Conservation (phyloP, 2,797 vertebrate species). For the Sarcoramphus papa region DNA sequence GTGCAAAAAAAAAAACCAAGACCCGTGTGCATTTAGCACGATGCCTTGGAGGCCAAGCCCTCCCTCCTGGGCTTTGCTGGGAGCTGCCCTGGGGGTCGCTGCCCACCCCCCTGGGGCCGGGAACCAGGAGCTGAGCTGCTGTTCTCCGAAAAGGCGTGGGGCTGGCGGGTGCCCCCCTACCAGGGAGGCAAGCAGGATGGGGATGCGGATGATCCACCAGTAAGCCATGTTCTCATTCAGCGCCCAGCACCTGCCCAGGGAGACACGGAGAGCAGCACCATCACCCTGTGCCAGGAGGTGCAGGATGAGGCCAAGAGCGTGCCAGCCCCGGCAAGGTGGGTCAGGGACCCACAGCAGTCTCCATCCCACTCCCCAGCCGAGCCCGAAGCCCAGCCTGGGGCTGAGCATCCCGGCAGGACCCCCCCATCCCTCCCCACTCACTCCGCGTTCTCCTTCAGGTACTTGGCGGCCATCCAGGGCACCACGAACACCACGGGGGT, state of each 20-base stretch:
- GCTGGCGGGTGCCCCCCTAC: constrained; percentile 51
- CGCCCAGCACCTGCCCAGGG: constrained; percentile 80
- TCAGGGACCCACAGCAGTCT: neutral
- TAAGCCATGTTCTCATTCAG: constrained; percentile 85
- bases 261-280: neutral
- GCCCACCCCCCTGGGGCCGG: rapidly evolving
- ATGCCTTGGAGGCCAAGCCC: neutral
- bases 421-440: constrained; percentile 48
- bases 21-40: neutral
- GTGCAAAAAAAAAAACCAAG: neutral
- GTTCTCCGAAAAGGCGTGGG: rapidly evolving
- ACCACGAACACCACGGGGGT: constrained; percentile 81
- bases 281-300: rapidly evolving
- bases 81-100: neutral
- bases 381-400: neutral
- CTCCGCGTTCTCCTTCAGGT: constrained; percentile 83
- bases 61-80: neutral
- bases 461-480: constrained; percentile 80
- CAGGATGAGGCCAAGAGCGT: neutral
- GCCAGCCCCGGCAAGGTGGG: neutral
- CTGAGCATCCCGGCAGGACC: rapidly evolving
- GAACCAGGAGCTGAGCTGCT: neutral
- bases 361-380: neutral
- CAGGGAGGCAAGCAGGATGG: constrained; percentile 80
- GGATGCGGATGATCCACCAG: constrained; percentile 88